Evolutionary conservation across 2,888 invertebrate species (phyloP).

Genomic region (Chesias legatella): DNA sequence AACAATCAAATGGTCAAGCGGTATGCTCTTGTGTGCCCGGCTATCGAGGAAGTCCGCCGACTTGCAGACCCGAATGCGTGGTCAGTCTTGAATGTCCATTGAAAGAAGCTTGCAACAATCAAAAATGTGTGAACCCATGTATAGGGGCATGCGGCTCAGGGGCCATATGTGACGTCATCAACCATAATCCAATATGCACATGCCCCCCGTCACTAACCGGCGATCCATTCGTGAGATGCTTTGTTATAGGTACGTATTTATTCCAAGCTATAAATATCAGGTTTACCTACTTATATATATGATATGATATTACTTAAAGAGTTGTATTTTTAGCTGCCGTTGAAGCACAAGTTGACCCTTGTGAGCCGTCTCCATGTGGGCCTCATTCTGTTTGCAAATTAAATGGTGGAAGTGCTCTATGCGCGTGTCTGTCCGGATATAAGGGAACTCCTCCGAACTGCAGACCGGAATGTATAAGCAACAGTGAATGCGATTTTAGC

Average conservation of each 20-base stretch:
- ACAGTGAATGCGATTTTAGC: constrained; percentile 85
- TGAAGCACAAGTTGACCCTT: constrained; percentile 72
- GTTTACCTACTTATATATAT: too few relatives aligned
- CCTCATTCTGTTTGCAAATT: constrained; percentile 86
- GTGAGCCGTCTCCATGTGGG: constrained; percentile 89
- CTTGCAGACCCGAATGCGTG: constrained; percentile 88
- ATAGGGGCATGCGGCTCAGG: constrained; percentile 88
- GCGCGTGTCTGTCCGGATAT: constrained; percentile 85
- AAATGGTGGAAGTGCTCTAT: constrained; percentile 84
- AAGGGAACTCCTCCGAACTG: constrained; percentile 88
- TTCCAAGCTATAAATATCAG: background rate
- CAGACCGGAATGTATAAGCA: constrained; percentile 89
- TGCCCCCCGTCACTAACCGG: constrained; percentile 87
- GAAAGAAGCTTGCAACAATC: constrained; percentile 85
- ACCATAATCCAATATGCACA: constrained; percentile 88
- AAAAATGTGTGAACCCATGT: constrained; percentile 89
- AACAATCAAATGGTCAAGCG: constrained; percentile 83
- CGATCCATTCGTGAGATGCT: constrained; percentile 87
- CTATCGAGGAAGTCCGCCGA: constrained; percentile 87
- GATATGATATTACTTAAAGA: too few relatives aligned
- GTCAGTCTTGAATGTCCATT: constrained; percentile 87
- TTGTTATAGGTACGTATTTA: constrained; percentile 60
- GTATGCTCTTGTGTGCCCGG: constrained; percentile 87
- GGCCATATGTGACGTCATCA: constrained; percentile 86
- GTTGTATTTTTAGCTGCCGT: constrained; percentile 33